Evolutionary conservation across 2,797 vertebrate genomes (phyloP), one percentile per base, ranked within the genome.

Genomic region (Pseudochromis fuscus): DNA sequence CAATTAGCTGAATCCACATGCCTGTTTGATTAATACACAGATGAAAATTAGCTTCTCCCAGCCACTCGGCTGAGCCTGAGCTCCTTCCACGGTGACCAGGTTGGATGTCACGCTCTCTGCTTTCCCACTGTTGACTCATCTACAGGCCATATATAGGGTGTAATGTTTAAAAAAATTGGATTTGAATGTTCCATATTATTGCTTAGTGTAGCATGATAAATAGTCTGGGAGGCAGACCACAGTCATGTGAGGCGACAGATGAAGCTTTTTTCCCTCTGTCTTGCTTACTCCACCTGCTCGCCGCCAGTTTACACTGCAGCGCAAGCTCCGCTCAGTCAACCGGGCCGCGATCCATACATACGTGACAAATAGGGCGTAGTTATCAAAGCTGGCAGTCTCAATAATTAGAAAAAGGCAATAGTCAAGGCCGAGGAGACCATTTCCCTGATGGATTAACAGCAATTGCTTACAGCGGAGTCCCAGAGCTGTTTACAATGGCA

Each of bases 11-110:
- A 92, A 87, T 76, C 85, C 89, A 89, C 86, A 87, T 79, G 90
- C 84, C 91, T 88, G 90, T 91, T 89, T 92, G 92, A 93, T 92
- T 90, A 93, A 93, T 90, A 91, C 85, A 83, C 57, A 82, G 72
- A 87, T 82, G 84, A 86, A 88, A 90, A 92, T 92, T 69, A 86
- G 82, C 85, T 86, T 84, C 76, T 83, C 53, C 57, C 50, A 59
- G 67, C 56, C 57, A 51, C 73, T 90, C 42, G 62, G 58, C 60
- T 45, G 45, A 65, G 58, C 56, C 30, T 27, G 31, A 58, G 45
- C 44, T 51, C 52, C 49, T 61, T 66, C 72, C 63, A 56, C 10
- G 7, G 38, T 70, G 67, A 85, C 79, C 75, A 71, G 67, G 70
- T 71, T 67, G 57, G 21, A 51, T 50, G 64, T 75, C 67, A 69